These are phyloP conservation scores for Oncorhynchus tshawytscha DNA, from an alignment of 2,113 vertebrate species.

Conservation along the genomic window DNA sequence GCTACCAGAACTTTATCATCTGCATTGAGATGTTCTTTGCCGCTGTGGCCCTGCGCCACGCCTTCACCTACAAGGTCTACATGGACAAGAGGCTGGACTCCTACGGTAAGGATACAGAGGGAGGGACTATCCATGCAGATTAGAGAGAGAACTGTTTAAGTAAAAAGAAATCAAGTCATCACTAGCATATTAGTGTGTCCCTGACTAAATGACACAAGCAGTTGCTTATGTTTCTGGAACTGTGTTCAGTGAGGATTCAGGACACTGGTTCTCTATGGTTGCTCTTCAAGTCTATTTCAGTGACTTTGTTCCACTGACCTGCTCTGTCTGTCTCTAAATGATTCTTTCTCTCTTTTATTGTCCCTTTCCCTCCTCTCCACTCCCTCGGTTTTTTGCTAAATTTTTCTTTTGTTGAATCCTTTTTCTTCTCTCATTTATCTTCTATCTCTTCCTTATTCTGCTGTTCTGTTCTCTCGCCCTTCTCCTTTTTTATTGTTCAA, in stretches of 20 bases:
- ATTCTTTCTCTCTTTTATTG: slow-evolving; percentile 9
- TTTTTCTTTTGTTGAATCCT: slow-evolving; percentile 14
- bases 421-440: slow-evolving; percentile 35
- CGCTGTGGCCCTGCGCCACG: slow-evolving; percentile 87
- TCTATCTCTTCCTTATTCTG: slow-evolving; percentile 8
- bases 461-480: not conserved
- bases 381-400: slow-evolving; percentile 4
- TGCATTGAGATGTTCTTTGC: slow-evolving; percentile 98
- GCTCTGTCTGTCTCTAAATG: slow-evolving; percentile 14
- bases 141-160: too few species aligned
- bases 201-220: not conserved
- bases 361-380: not conserved
- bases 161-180: too few species aligned
- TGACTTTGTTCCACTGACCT: slow-evolving; percentile 7
- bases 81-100: slow-evolving; percentile 89
- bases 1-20: slow-evolving; percentile 96
- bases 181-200: not conserved
- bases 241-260: not conserved
- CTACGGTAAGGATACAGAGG: slow-evolving; percentile 74
- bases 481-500: slow-evolving; percentile 20
- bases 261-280: not conserved
- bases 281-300: not conserved
- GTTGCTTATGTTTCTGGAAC: not conserved
- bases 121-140: too few species aligned
- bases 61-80: slow-evolving; percentile 92